Evolutionary conservation across 2,113 vertebrate genomes (phyloP).

Genomic region (Tragelaphus scriptus): DNA sequence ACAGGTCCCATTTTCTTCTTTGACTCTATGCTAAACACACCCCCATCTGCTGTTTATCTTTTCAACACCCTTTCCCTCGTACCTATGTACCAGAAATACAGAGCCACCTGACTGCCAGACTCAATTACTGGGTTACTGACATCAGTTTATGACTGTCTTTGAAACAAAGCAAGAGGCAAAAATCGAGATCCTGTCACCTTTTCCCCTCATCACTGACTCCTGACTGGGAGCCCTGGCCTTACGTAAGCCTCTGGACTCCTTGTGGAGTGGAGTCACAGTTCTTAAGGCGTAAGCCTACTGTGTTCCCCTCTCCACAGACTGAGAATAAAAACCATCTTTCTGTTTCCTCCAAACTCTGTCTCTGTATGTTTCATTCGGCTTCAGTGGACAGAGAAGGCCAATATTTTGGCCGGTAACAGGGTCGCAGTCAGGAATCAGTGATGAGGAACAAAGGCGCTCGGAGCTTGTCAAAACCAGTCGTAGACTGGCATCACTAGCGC

Average conservation of each 20-base stretch:
- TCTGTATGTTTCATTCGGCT: not conserved
- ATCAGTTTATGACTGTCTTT: not conserved
- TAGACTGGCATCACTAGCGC: not conserved
- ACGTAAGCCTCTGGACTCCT: not conserved
- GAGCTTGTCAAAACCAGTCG: not conserved
- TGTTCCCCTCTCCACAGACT: not conserved
- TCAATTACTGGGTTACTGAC: not conserved
- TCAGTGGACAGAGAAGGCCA: not conserved
- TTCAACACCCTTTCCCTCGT: not conserved
- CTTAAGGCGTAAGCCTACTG: not conserved
- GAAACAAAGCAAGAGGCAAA: not conserved
- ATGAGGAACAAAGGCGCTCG: not conserved
- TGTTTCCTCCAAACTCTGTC: not conserved
- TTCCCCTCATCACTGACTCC: fast-evolving
- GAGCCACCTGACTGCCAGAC: not conserved
- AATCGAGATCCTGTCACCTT: not conserved
- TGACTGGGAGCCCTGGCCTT: not conserved
- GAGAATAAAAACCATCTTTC: not conserved
- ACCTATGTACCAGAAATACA: not conserved
- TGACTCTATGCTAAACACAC: not conserved
- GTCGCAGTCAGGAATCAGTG: not conserved
- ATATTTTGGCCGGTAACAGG: not conserved
- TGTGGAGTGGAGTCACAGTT: not conserved
- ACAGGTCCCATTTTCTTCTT: not conserved
- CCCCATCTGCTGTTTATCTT: not conserved